Conservation (phyloP, 2,888 invertebrate species). For the Oscheius myriophilus region DNA sequence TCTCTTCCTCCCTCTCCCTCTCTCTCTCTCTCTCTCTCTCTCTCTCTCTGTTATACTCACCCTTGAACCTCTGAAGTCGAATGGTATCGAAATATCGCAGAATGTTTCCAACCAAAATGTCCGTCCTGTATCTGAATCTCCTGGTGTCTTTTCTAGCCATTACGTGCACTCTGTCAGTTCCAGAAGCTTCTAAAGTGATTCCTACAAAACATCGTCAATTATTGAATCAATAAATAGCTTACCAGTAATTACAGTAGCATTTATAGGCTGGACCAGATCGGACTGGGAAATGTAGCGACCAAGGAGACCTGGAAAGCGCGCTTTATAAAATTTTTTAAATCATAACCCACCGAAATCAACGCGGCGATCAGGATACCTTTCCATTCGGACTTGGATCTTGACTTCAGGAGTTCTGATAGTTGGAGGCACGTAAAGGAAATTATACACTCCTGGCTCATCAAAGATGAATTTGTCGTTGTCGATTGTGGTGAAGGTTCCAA, state of each 20-base stretch:
- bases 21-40: too few species aligned
- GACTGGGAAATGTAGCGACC: constrained; percentile 64
- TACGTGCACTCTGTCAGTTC: constrained; percentile 65
- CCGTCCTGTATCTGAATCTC: constrained; percentile 65
- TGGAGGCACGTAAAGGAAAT: constrained; percentile 63
- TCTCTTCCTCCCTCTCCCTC: too few species aligned
- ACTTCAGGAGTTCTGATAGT: constrained; percentile 65
- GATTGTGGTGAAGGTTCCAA: constrained; percentile 86
- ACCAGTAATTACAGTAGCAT: constrained; percentile 69
- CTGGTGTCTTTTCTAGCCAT: constrained; percentile 68
- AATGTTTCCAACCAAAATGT: constrained; percentile 69
- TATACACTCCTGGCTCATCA: constrained; percentile 80
- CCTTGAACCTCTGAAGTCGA: constrained; percentile 66
- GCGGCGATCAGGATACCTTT: constrained; percentile 69
- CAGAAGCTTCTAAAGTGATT: constrained; percentile 52
- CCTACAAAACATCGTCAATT: constrained; percentile 1
- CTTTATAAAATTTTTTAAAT: background rate
- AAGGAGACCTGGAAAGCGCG: constrained; percentile 47
- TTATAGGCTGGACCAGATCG: constrained; percentile 69
- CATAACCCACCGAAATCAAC: constrained; percentile 65
- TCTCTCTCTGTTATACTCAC: too few species aligned
- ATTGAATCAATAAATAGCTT: background rate
- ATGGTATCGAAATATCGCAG: constrained; percentile 70
- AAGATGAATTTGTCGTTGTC: constrained; percentile 90
- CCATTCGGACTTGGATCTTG: constrained; percentile 65